Evolutionary conservation across 2,797 vertebrate species (phyloP), one percentile per base, ranked within the genome.

Genomic region (Vultur gryphus): DNA sequence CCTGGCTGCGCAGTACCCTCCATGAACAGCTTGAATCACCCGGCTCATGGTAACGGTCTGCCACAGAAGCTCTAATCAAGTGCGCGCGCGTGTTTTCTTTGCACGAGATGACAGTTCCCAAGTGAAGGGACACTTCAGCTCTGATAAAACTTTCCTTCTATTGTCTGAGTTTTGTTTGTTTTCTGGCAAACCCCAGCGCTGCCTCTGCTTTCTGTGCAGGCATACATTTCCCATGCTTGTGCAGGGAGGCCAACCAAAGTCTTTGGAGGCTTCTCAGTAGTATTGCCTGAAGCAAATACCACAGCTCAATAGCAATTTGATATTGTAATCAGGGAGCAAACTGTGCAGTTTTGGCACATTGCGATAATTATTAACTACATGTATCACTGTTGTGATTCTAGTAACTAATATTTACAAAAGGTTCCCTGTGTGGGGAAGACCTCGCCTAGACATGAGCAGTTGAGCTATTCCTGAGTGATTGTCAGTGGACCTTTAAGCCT

Each of bases 251-350:
- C 98, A 98, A 96, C 94, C 95, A 51, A 96, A 96, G 96, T 96
- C 98, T 98, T 98, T 91, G 94, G 98, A 98, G 98, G 98, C 89
- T 98, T 97, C 97, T 98, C 97, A 96, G 96, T 94, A 96, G 96
- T 97, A 96, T 98, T 84, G 98, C 98, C 98, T 98, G 98, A 97
- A 98, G 98, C 97, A 92, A 98, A 97, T 96, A 97, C 94, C 97
- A 96, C 97, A 98, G 97, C 98, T 98, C 98, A 98, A 98, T 97
- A 97, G 97, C 97, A 97, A 98, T 98, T 98, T 98, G 98, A 97
- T 98, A 97, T 97, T 97, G 97, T 98, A 98, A 98, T 98, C 98
- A 98, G 98, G 97, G 97, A 98, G 96, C 97, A 97, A 97, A 98
- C 98, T 98, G 98, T 97, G 97, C 97, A 87, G 97, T 98, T 98